Base-by-base conservation (phyloP, 2,888 invertebrate genomes). In the Caenorhabditis sinica region DNA sequence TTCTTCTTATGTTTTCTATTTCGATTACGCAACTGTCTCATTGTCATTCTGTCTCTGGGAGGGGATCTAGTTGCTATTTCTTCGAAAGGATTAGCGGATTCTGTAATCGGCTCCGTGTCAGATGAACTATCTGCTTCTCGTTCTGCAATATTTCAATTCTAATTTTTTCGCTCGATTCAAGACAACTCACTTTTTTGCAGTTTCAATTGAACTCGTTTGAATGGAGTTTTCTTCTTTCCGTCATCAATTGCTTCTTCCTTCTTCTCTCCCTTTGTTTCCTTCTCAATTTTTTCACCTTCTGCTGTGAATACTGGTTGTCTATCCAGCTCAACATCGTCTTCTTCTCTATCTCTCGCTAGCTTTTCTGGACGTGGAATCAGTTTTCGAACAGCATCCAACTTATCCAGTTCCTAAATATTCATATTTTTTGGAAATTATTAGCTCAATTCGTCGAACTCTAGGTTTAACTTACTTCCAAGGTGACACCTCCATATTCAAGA, bases 401-500 rank as follows among this genome's bases (percentile, higher is more conserved):
- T 79, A 43, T 90, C 85, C 9, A 90, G 76, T 63, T 90, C 88
- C 85, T 88, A 13, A 51, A 80, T 45, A 20, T 11, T 20, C 3
- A 6, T 43, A 30, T 8, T 8, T n/a, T 60, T n/a, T n/a, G n/a
- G 33, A 56, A 58, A 49, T n/a, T 49, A 36, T 20, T n/a, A n/a
- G n/a, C n/a, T 8, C 36, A 36, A 36, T n/a, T 20, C 23, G 25
- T 61, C n/a, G n/a, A n/a, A n/a, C 11, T 30, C 13, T n/a, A 28
- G 17, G 45, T 45, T 33, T 8, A 4, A 23, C 75, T 56, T n/a
- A 86, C 88, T 60, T 89, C 85, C 5, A 88, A 25, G 1, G 89
- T 90, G 33, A 82, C 85, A 28, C 90, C 90, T 25, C 87, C 88
- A 33, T 90, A 88, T 63, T 90, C 90, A 1, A 89, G 58, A 49